A percentile compares a stretch with the other conserved stretches of the same genome.
phyloP scores from a whole-genome alignment of 2,113 vertebrate genomes.

The Mixornis gularis region DNA sequence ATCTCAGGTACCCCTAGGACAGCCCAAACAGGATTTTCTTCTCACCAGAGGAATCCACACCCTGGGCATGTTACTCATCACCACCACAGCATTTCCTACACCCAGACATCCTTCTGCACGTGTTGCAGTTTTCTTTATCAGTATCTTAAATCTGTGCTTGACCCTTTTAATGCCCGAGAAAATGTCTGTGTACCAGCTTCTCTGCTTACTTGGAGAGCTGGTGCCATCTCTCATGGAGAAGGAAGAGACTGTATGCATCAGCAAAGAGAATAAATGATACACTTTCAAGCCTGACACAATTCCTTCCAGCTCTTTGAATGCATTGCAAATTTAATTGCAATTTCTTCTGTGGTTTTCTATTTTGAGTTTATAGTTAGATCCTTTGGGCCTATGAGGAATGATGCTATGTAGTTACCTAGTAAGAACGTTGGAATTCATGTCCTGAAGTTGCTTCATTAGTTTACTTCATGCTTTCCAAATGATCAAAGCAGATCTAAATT shows the following conservation, averaged over 20 bases:
- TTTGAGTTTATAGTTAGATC: slow-evolving; percentile 14
- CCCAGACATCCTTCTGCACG: background rate
- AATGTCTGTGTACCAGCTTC: background rate
- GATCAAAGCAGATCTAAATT: slow-evolving; percentile 64
- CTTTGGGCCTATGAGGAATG: background rate
- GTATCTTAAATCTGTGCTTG: background rate
- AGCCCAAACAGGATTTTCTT: background rate
- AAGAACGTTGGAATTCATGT: background rate
- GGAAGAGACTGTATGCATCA: background rate
- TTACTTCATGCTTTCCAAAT: slow-evolving; percentile 32
- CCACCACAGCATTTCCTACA: background rate
- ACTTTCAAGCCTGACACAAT: slow-evolving; percentile 13
- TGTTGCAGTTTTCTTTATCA: background rate
- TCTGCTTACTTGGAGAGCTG: background rate
- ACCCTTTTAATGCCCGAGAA: background rate
- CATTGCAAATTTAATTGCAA: slow-evolving; percentile 53
- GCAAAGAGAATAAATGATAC: slow-evolving; percentile 35
- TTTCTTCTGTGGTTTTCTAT: slow-evolving; percentile 36
- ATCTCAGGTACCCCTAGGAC: background rate
- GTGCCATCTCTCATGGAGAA: background rate
- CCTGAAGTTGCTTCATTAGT: slow-evolving; percentile 25
- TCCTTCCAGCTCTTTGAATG: slow-evolving; percentile 4
- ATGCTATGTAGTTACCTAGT: background rate
- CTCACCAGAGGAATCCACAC: background rate
- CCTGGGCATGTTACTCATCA: background rate